These are phyloP conservation scores for Aphrophora alni DNA, from an alignment of 2,888 invertebrate species.

Conservation along the genomic window DNA sequence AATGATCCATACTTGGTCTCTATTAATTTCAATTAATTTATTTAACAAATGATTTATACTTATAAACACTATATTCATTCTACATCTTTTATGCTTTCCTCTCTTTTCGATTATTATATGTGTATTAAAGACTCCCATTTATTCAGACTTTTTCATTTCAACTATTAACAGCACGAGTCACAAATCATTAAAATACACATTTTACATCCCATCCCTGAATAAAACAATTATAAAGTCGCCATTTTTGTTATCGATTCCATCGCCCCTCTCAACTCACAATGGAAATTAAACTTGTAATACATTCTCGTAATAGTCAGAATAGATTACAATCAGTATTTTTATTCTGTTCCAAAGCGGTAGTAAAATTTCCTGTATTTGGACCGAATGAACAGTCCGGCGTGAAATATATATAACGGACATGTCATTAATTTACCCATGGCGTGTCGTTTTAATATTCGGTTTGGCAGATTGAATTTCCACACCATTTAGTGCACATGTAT, in stretches of 20 bases:
- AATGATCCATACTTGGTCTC: too few species aligned
- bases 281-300: constrained; percentile 1
- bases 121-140: too few species aligned
- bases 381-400: too few species aligned
- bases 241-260: background rate
- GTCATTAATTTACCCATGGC: background rate
- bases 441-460: background rate
- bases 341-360: background rate
- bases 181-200: too few species aligned
- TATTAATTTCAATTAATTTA: too few species aligned
- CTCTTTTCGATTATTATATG: too few species aligned
- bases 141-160: too few species aligned
- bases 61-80: too few species aligned
- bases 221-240: background rate
- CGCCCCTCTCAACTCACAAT: background rate
- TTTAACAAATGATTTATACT: too few species aligned
- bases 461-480: background rate
- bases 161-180: too few species aligned
- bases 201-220: background rate
- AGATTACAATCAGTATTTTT: background rate
- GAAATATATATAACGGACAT: background rate
- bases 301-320: background rate
- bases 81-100: too few species aligned
- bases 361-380: background rate
- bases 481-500: background rate